Evolutionary conservation across 2,888 invertebrate species (phyloP), one percentile per base, ranked within the genome.

Genomic region (Conus canariensis): DNA sequence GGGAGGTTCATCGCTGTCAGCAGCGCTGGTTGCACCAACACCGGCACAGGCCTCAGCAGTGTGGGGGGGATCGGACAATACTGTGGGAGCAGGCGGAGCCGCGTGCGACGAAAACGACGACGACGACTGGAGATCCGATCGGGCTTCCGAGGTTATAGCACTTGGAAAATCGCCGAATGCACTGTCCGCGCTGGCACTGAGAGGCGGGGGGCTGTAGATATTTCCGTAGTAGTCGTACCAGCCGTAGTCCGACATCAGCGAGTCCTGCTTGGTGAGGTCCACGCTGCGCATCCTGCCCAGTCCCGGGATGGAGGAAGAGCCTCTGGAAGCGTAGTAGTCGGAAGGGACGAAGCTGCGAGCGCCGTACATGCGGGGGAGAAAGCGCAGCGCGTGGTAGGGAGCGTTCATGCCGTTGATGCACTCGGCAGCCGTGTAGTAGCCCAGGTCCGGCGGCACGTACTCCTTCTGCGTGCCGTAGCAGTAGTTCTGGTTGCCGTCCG

Each of bases 391-490:
- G 70, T 85, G 59, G 85, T 85, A 85, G 12, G 85, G 85, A 16
- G 89, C 74, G 85, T 85, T 85, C 59, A 89, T 56, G 1, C 89
- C 89, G 77, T 89, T 89, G 85, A 89, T 60, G 89, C 70, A 70
- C 85, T 89, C 89, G 22, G 56, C 74, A 14, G 58, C 59, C 19
- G 85, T 25, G 30, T 56, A 64, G 22, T 70, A 85, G 77, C 85
- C 85, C 89, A 85, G 58, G 19, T 89, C 59, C 12, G 89, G 89
- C 12, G 89, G 89, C 6, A 77, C n/a, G 74, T 95, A 95, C 89
- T 98, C 98, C 93, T 97, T 97, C 96, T 98, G 98, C 95, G 98
- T 98, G 90, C 98, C 98, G 95, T 98, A 97, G 91, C 97, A 98
- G 22, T 97, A 97, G 95, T 98, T 98, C 90, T 97, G 97, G 70